These are phyloP conservation scores for Isotomurus palustris DNA, from an alignment of 2,888 invertebrate genomes.

Conservation along the genomic window DNA sequence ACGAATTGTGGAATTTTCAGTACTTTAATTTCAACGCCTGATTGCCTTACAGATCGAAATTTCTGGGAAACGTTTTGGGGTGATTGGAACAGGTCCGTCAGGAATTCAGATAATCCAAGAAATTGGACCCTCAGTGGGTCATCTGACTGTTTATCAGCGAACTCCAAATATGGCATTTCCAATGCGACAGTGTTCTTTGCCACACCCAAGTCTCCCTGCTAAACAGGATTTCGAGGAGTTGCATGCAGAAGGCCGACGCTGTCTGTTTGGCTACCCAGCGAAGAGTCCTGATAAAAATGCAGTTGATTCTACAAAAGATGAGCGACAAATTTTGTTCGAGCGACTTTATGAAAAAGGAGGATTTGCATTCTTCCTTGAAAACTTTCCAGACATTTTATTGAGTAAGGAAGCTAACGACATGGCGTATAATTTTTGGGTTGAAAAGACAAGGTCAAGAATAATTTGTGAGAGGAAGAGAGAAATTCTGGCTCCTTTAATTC, in stretches of 20 bases:
- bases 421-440: slow-evolving; percentile 12
- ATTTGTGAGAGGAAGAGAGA: slow-evolving; percentile 6
- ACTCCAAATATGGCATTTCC: slow-evolving; percentile 19
- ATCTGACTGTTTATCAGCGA: slow-evolving; percentile 17
- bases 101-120: too few relatives aligned
- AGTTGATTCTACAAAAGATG: background rate
- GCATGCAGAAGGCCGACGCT: background rate
- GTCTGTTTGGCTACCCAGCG: background rate
- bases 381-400: slow-evolving; percentile 5
- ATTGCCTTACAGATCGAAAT: too few relatives aligned
- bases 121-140: background rate
- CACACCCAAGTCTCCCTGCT: background rate
- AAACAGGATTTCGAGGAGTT: background rate
- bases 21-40: too few relatives aligned
- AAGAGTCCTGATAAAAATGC: background rate
- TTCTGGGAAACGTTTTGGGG: too few relatives aligned
- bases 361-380: slow-evolving; percentile 3
- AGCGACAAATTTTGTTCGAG: slow-evolving; percentile 3
- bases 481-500: slow-evolving; percentile 8
- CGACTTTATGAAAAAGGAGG: slow-evolving; percentile 6
- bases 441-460: slow-evolving; percentile 8
- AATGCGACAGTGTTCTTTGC: slow-evolving; percentile 3
- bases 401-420: slow-evolving; percentile 5
- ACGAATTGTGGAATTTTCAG: too few relatives aligned
- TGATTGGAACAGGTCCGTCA: too few relatives aligned